Evolutionary conservation across 2,797 vertebrate genomes (phyloP).

Genomic region (Chaetodon trifasciatus): DNA sequence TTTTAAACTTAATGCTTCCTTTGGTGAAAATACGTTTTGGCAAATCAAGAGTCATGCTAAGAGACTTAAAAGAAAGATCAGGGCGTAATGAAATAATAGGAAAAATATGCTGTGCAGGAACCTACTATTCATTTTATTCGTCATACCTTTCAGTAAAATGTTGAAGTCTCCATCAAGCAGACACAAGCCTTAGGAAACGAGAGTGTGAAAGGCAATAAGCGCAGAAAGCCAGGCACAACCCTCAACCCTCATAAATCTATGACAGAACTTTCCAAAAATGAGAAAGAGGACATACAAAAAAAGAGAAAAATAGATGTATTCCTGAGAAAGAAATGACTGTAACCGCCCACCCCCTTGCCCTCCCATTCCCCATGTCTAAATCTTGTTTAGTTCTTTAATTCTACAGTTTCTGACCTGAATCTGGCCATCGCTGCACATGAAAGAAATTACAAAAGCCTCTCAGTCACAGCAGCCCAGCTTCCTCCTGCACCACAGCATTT

Average conservation of each 20-base stretch:
- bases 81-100: conserved; percentile 51
- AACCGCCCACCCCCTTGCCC: conserved; percentile 78
- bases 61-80: conserved; percentile 63
- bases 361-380: conserved; percentile 81
- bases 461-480: conserved; percentile 92
- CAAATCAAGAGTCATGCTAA: conserved; percentile 69
- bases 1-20: conserved; percentile 69
- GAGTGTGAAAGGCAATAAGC: conserved; percentile 75
- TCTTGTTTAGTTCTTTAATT: conserved; percentile 90
- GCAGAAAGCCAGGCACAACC: conserved; percentile 72
- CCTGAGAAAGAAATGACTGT: conserved; percentile 84
- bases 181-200: conserved; percentile 73
- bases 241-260: conserved; percentile 85
- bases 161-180: conserved; percentile 74
- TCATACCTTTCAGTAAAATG: conserved; percentile 72
- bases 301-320: conserved; percentile 73
- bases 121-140: conserved; percentile 72
- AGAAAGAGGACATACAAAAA: conserved; percentile 71
- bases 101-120: conserved; percentile 48
- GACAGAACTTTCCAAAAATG: conserved; percentile 84
- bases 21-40: conserved; percentile 65
- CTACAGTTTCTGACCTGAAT: conserved; percentile 92
- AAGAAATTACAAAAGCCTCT: conserved; percentile 95
- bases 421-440: conserved; percentile 92
- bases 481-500: conserved; percentile 95